Evolutionary conservation across 2,888 invertebrate species (phyloP), one percentile per base, ranked within the genome.

Genomic region (Seira sanloemensis): DNA sequence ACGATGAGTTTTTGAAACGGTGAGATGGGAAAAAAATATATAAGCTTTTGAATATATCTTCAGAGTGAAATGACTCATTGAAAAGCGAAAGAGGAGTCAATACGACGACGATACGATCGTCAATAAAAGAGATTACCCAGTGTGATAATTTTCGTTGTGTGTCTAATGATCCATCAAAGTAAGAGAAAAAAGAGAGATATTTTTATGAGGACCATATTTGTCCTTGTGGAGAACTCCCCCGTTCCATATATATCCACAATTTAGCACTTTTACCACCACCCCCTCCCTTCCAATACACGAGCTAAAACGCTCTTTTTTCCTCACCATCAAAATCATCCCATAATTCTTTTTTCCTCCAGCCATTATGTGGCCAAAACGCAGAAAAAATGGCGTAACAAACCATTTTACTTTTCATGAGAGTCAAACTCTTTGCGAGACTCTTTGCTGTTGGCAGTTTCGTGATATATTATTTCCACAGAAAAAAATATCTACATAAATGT

Each of bases 331-430:
- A 62, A 62, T 62, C n/a, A n/a, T n/a, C n/a, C n/a, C n/a, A n/a
- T n/a, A n/a, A n/a, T n/a, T n/a, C 16, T 62, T 62, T 62, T 58
- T 62, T 62, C 62, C 62, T 62, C 62, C 62, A 62, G 62, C 62
- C 62, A 62, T 62, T 21, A 62, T n/a, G n/a, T n/a, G n/a, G n/a
- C n/a, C n/a, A n/a, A n/a, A n/a, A n/a, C n/a, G n/a, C n/a, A n/a
- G n/a, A n/a, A n/a, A n/a, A n/a, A n/a, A n/a, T n/a, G n/a, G n/a
- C n/a, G n/a, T n/a, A n/a, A n/a, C n/a, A n/a, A n/a, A n/a, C n/a
- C n/a, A n/a, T n/a, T n/a, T n/a, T n/a, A n/a, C n/a, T n/a, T n/a
- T n/a, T n/a, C n/a, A n/a, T n/a, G n/a, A n/a, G n/a, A n/a, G n/a
- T n/a, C n/a, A n/a, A n/a, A n/a, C n/a, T n/a, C n/a, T n/a, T n/a